A percentile compares a stretch with the other conserved stretches of the same genome.
Conservation (phyloP, 2,113 vertebrate species). For the Calypte anna region DNA sequence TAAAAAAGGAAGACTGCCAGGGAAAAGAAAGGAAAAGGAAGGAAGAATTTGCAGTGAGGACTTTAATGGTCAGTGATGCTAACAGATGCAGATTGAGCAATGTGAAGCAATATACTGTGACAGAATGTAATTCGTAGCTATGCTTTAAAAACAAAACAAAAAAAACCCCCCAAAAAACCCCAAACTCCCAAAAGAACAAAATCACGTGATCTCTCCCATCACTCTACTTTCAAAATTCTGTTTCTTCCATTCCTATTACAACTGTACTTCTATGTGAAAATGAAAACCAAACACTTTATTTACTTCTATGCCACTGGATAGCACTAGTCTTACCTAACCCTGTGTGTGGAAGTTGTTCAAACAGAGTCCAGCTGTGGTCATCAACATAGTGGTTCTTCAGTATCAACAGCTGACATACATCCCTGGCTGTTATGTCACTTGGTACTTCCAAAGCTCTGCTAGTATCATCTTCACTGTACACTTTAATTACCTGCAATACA, state of each 20-base stretch:
- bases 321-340: slow-evolving; percentile 82
- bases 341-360: slow-evolving; percentile 86
- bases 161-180: not conserved
- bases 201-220: not conserved
- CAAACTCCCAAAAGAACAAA: not conserved
- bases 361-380: slow-evolving; percentile 95
- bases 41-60: not conserved
- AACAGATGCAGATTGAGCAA: not conserved
- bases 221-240: not conserved
- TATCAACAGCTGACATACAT: slow-evolving; percentile 93
- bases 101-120: not conserved
- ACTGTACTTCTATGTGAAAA: not conserved
- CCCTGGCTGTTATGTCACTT: slow-evolving; percentile 89
- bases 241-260: not conserved
- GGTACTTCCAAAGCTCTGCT: slow-evolving; percentile 93
- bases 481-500: slow-evolving; percentile 91
- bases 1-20: not conserved
- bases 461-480: slow-evolving; percentile 94
- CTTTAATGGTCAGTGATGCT: not conserved
- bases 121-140: not conserved
- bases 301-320: not conserved
- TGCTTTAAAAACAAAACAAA: not conserved
- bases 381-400: slow-evolving; percentile 93
- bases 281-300: not conserved
- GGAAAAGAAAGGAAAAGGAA: not conserved